phyloP scores from a whole-genome alignment of 2,113 vertebrate species.

The Corynorhinus townsendii region DNA sequence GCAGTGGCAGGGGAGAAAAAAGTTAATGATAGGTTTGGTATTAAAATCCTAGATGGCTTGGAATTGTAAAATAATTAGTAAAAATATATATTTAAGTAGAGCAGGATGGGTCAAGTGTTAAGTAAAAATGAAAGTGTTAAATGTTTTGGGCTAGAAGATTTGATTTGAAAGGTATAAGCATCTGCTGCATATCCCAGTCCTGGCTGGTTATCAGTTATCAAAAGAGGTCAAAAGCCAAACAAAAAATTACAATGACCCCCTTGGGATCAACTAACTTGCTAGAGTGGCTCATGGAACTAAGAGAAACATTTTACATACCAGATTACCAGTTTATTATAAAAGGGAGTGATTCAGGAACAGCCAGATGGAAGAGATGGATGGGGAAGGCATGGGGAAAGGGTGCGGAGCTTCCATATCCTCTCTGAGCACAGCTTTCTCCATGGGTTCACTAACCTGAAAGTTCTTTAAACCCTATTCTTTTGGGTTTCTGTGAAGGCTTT shows the following conservation, averaged over 20 bases:
- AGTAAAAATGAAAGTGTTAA: background rate
- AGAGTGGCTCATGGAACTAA: background rate
- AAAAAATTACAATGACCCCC: background rate
- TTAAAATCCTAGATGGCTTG: background rate
- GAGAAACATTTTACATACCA: background rate
- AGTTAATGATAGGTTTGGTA: background rate
- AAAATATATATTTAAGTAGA: background rate
- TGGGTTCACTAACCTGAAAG: background rate
- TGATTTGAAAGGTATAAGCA: background rate
- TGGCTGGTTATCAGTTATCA: background rate
- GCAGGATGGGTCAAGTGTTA: background rate
- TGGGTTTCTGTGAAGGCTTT: background rate
- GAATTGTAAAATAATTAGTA: background rate
- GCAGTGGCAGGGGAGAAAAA: background rate
- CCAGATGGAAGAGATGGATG: background rate
- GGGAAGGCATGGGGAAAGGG: background rate
- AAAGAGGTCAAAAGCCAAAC: background rate
- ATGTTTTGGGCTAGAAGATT: background rate
- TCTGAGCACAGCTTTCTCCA: background rate
- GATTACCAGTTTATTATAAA: background rate
- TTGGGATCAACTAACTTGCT: background rate
- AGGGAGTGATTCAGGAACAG: background rate
- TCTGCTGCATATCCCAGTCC: accelerated
- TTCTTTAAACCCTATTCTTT: background rate
- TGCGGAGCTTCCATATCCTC: background rate